A percentile compares a stretch with the other conserved stretches of the same genome.
phyloP scores from a whole-genome alignment of 2,797 vertebrate species.

The Hippopotamyrus pictus region DNA sequence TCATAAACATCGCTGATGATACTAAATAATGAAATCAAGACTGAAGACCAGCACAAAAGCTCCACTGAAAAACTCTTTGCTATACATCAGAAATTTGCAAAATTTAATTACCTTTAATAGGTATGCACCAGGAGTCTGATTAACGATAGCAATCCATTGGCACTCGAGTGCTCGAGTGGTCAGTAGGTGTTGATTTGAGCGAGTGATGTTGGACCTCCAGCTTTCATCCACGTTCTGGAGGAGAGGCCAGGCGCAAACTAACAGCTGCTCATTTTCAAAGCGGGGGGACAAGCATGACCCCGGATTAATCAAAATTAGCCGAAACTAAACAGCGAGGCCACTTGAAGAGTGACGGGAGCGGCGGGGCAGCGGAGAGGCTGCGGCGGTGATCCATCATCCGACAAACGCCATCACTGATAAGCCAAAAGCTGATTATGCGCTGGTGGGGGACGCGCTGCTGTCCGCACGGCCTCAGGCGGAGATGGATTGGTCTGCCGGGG shows the following conservation, averaged over 20 bases:
- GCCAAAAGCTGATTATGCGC: constrained; percentile 70
- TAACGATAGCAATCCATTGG: background rate
- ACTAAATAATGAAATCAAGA: background rate
- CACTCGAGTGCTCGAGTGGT: background rate
- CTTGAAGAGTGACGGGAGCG: constrained; percentile 34
- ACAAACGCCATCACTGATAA: constrained; percentile 56
- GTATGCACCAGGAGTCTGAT: background rate
- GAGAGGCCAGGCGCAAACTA: background rate
- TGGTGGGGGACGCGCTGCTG: constrained; percentile 47
- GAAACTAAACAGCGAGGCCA: constrained; percentile 35
- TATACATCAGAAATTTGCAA: background rate
- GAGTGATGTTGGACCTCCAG: background rate
- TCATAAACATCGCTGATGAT: background rate
- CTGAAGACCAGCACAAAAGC: background rate
- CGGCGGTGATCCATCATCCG: constrained; percentile 39
- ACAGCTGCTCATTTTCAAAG: constrained; percentile 26
- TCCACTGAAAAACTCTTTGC: background rate
- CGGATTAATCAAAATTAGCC: constrained; percentile 40
- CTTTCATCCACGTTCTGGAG: background rate
- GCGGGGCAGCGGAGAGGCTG: constrained; percentile 30
- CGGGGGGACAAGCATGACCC: constrained; percentile 17
- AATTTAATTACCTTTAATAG: background rate
- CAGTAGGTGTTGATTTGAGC: background rate
- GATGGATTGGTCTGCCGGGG: constrained; percentile 56
- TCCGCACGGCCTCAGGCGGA: constrained; percentile 32